phyloP scores from a whole-genome alignment of 1,140 invertebrate species.

The Trypoxylus dichotomus region DNA sequence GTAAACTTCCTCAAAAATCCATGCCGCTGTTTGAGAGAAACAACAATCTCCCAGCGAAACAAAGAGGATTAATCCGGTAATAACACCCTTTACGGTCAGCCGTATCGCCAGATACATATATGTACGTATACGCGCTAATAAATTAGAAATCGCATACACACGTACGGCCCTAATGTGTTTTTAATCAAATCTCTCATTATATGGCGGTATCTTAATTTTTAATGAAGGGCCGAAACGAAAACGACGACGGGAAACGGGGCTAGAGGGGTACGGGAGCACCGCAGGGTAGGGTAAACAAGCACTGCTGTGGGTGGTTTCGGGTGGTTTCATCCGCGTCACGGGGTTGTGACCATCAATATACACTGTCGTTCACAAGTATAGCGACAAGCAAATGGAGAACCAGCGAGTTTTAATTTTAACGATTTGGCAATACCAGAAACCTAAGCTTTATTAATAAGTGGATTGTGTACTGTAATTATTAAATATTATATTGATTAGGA shows the following conservation, averaged over 20 bases:
- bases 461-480: no score
- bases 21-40: neutral
- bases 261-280: neutral
- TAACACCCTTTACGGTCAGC: neutral
- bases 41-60: neutral
- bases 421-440: no score
- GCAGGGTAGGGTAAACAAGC: constrained; percentile 9
- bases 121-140: constrained; percentile 35
- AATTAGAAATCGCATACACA: constrained; percentile 37
- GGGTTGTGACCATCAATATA: neutral
- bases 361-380: neutral
- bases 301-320: neutral
- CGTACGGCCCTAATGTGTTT: constrained; percentile 50
- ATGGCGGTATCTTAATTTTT: constrained; percentile 50
- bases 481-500: no score
- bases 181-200: constrained; percentile 53
- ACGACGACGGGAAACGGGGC: neutral
- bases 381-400: no score
- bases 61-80: constrained; percentile 31
- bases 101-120: neutral
- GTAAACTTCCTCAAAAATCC: neutral
- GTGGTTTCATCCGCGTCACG: neutral
- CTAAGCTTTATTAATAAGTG: no score
- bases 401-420: no score
- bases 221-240: constrained; percentile 46